These are phyloP conservation scores for Pangasius djambal DNA, from an alignment of 2,797 vertebrate genomes.

Conservation along the genomic window DNA sequence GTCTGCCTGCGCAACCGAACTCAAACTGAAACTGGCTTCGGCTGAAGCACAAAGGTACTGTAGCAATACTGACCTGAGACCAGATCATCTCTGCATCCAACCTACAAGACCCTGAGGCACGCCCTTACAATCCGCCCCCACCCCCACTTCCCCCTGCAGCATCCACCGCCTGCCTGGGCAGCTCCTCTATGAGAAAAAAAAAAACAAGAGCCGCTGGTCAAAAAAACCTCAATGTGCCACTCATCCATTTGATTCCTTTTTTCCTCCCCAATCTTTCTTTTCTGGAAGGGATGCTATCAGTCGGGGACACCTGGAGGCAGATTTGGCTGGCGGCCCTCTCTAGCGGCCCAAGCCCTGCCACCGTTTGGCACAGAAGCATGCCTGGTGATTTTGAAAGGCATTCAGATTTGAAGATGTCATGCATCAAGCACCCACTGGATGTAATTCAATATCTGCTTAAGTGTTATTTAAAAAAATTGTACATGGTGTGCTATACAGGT, in stretches of 20 bases:
- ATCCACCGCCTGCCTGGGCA: conserved; percentile 1
- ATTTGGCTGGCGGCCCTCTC: conserved; percentile 73
- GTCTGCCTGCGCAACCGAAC: conserved; percentile 24
- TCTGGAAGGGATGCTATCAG: conserved; percentile 74
- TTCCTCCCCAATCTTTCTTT: conserved; percentile 46
- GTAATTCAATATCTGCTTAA: conserved; percentile 71
- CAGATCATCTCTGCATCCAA: conserved; percentile 49
- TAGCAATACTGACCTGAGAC: conserved; percentile 65
- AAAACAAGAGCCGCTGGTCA: conserved; percentile 33
- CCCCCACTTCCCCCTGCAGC: neutral
- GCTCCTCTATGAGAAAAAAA: neutral
- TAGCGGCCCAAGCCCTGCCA: conserved; percentile 60
- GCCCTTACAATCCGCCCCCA: neutral
- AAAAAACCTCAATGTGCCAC: conserved; percentile 56
- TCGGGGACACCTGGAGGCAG: conserved; percentile 75
- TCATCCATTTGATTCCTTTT: conserved; percentile 47
- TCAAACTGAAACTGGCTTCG: conserved; percentile 43
- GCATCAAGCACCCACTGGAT: conserved; percentile 61
- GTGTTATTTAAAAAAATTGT: conserved; percentile 69
- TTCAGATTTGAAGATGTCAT: conserved; percentile 61
- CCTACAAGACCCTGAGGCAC: conserved; percentile 19
- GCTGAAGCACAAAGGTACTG: conserved; percentile 58
- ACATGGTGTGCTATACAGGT: conserved; percentile 76
- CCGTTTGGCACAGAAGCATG: conserved; percentile 58
- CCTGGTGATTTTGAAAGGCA: conserved; percentile 56